Evolutionary conservation across 2,888 invertebrate species (phyloP), one percentile per base, ranked within the genome.

Genomic region (Cephalotes varians): DNA sequence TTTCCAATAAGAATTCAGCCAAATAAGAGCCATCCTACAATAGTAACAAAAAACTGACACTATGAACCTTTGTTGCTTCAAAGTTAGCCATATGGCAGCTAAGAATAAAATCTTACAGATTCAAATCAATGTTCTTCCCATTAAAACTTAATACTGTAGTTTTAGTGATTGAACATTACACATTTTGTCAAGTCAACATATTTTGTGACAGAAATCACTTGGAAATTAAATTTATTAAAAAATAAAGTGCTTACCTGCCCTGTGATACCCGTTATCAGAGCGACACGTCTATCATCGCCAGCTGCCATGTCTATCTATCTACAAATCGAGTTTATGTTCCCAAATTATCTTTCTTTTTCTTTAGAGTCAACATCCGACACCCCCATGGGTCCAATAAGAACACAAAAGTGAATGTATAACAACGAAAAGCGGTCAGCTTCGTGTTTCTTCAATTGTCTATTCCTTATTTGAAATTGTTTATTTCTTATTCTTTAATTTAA

Each of bases 21-120:
- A 99, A 95, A 94, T 99, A 99, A 0, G 99, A 99, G 1, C 99
- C 99, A 96, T 99, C 99, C 99, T 99, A 91, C 47, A 95, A 93
- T 88, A 87, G 21, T 65, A 77, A 34, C 47, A 80, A 9, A 44
- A 21, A 1, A 69, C 25, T 60, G 49, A 37, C 25, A 82, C 5
- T 69, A 18, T 15, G 54, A 54, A 67, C 9, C 3, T 64, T 0
- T 28, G 15, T 25, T 44, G 0, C 2, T 1, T 40, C 40, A 18
- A 44, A 47, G 9, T 2, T 25, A 28, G 18, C 18, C 18, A 3
- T 4, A 21, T 37, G 12, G 21, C 3, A 6, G 12, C 12, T 40
- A 71, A 56, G 12, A 56, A n/a, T n/a, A n/a, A n/a, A n/a, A 44
- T 60, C 5, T 34, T 40, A 21, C 21, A 25, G 7, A 62, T 62